Percentiles rank a stretch among this genome's conserved stretches.
phyloP scores from a whole-genome alignment of 2,888 invertebrate genomes.

The Hydraecia micacea region DNA sequence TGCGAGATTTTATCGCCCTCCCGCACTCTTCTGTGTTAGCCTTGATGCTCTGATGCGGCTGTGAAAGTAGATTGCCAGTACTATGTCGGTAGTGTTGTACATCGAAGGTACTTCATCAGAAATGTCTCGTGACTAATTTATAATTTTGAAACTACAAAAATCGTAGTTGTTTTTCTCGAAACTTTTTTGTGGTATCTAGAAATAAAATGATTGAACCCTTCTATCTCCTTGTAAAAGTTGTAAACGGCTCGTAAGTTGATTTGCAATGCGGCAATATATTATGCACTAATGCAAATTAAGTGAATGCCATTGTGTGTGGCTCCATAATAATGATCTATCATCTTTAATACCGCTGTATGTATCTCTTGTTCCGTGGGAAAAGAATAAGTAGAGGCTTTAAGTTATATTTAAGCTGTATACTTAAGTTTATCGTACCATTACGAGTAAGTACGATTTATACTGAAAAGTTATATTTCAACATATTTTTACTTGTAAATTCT shows the following conservation, averaged over 20 bases:
- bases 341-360: conserved; percentile 28
- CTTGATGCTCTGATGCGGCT: conserved; percentile 71
- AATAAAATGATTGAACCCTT: background rate
- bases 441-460: background rate
- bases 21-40: conserved; percentile 81
- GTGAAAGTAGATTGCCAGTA: conserved; percentile 81
- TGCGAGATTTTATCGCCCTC: conserved; percentile 86
- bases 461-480: background rate
- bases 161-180: background rate
- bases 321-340: conserved; percentile 46
- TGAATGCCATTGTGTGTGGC: conserved; percentile 38
- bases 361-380: conserved; percentile 47
- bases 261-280: conserved; percentile 51
- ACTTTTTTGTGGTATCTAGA: background rate
- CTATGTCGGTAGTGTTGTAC: conserved; percentile 66
- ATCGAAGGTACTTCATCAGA: conserved; percentile 49
- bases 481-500: background rate
- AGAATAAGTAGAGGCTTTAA: conserved; percentile 6
- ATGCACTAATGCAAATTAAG: conserved; percentile 55
- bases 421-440: background rate
- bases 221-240: conserved; percentile 3
- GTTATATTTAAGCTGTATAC: background rate
- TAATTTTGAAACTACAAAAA: conserved; percentile 14
- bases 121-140: conserved; percentile 55
- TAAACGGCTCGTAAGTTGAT: conserved; percentile 39